These are phyloP conservation scores for Solenopsis invicta DNA, from an alignment of 1,140 invertebrate genomes.

Conservation along the genomic window DNA sequence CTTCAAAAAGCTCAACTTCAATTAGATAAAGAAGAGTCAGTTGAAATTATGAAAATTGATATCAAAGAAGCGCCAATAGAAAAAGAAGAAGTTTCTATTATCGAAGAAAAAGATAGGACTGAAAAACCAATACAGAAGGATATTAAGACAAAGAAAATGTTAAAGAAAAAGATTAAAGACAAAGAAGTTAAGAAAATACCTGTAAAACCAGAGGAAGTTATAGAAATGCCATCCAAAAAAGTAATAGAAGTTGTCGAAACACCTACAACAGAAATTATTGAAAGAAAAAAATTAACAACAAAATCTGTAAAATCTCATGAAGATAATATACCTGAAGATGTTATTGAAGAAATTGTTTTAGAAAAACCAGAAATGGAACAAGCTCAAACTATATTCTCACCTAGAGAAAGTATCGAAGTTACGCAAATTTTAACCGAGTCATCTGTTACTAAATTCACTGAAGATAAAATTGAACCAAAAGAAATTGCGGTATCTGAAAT, in stretches of 20 bases:
- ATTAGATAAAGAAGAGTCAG: conserved; percentile 76
- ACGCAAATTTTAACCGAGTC: conserved; percentile 36
- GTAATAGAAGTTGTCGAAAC: conserved; percentile 67
- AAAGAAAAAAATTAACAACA: conserved; percentile 63
- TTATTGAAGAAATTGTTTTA: conserved; percentile 64
- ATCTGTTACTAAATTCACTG: conserved; percentile 2
- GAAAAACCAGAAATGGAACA: conserved; percentile 44
- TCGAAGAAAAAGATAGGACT: conserved; percentile 75
- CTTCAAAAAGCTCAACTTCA: conserved; percentile 71
- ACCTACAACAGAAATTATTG: conserved; percentile 9
- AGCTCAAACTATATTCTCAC: conserved; percentile 18
- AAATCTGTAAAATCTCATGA: conserved; percentile 34
- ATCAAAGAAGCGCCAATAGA: conserved; percentile 69
- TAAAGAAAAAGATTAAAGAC: conserved; percentile 74
- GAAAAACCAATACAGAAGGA: conserved; percentile 76
- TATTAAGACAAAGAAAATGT: conserved; percentile 77
- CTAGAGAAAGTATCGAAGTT: conserved; percentile 49
- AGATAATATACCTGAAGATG: conserved; percentile 37
- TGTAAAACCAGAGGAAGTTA: conserved; percentile 56
- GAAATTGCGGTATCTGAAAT: not conserved
- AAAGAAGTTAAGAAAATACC: conserved; percentile 68
- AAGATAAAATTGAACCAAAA: conserved; percentile 28
- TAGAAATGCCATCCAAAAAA: conserved; percentile 71
- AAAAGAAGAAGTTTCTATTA: conserved; percentile 70
- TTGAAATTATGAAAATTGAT: conserved; percentile 79